A percentile compares a stretch with the other conserved stretches of the same genome.
These are phyloP conservation scores for Samia ricini DNA, from an alignment of 1,140 invertebrate genomes.

Conservation along the genomic window DNA sequence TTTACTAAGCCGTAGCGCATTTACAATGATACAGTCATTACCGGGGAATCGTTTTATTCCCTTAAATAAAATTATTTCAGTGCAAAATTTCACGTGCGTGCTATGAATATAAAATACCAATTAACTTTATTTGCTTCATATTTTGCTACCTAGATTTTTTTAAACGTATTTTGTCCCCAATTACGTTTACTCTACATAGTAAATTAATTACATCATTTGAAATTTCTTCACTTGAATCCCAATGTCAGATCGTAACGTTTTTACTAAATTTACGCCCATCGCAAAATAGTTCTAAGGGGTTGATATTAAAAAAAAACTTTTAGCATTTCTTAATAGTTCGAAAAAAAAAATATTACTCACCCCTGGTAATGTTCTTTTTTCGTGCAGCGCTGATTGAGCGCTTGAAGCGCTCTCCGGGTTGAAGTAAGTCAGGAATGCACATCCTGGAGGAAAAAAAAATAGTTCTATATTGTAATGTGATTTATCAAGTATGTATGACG, in stretches of 20 bases:
- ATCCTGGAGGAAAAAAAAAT: constrained; percentile 81
- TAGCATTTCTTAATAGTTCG: no score
- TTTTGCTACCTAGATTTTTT: constrained; percentile 36
- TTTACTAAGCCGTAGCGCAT: background rate
- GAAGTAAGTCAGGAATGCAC: constrained; percentile 98
- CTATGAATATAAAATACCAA: constrained; percentile 47
- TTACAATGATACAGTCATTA: constrained; percentile 57
- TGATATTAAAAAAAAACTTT: no score
- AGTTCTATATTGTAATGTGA: no score
- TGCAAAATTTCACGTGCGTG: constrained; percentile 26
- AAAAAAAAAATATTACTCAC: constrained; percentile 80
- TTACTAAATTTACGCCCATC: no score
- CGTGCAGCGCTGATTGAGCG: constrained; percentile 95
- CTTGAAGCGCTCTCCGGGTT: constrained; percentile 94
- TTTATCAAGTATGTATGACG: no score
- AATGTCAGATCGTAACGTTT: no score
- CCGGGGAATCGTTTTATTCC: constrained; percentile 48
- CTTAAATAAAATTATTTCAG: constrained; percentile 56
- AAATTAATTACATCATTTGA: no score
- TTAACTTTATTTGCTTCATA: constrained; percentile 47
- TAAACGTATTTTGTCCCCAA: no score
- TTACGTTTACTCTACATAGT: no score
- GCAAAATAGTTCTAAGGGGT: no score
- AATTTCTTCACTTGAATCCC: no score
- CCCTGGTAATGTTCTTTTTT: constrained; percentile 98